These are phyloP conservation scores for Telmatherina bonti DNA, from an alignment of 2,797 vertebrate species.

Conservation along the genomic window DNA sequence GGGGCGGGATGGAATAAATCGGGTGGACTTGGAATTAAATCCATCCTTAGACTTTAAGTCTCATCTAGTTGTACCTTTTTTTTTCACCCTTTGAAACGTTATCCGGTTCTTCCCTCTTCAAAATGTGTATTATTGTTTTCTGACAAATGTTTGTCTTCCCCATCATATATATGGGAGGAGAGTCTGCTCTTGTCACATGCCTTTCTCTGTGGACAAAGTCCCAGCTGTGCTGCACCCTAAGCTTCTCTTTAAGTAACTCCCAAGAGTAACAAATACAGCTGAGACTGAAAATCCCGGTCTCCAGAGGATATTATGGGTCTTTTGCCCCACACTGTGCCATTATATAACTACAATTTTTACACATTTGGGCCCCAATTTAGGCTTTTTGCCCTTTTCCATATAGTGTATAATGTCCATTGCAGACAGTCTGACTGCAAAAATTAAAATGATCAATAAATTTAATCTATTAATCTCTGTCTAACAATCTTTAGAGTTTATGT, in stretches of 20 bases:
- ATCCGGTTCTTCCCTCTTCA: conserved; percentile 6
- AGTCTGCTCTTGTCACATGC: conserved; percentile 21
- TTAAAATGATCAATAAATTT: too few species aligned
- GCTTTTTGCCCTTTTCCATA: not conserved
- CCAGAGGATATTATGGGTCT: conserved; percentile 20
- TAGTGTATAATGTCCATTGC: not conserved
- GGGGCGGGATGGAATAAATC: conserved; percentile 85
- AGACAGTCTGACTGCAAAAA: too few species aligned
- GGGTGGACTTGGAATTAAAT: conserved; percentile 54
- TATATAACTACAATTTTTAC: too few species aligned
- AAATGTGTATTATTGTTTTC: not conserved
- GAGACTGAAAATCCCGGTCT: conserved; percentile 36
- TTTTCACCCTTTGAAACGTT: not conserved
- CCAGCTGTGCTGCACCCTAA: conserved; percentile 55
- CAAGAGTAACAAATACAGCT: conserved; percentile 50
- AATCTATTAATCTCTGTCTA: too few species aligned
- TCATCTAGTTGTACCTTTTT: conserved; percentile 10
- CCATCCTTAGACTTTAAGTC: conserved; percentile 36
- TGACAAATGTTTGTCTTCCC: conserved; percentile 12
- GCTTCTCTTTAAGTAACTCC: conserved; percentile 29
- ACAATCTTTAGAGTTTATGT: too few species aligned
- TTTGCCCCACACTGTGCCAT: conserved; percentile 8
- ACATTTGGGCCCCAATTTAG: not conserved
- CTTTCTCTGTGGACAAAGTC: conserved; percentile 54
- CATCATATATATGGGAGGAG: conserved; percentile 29